Evolutionary conservation across 1,140 invertebrate species (phyloP).

Genomic region (Protaetia brevitarsis): DNA sequence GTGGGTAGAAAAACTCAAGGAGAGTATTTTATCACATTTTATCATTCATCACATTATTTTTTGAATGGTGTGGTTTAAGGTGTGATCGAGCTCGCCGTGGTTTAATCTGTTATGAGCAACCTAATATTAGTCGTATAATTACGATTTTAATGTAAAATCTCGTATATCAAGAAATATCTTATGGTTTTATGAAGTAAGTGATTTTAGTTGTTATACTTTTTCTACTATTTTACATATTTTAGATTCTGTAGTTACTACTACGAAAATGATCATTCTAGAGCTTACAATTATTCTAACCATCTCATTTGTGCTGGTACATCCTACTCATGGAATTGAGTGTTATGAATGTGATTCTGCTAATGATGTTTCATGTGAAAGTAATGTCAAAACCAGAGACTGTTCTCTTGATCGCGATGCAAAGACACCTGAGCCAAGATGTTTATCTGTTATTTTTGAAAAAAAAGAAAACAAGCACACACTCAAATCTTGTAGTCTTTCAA

Average conservation of each 20-base stretch:
- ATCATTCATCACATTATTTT: no score
- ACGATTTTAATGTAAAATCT: no score
- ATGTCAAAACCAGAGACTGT: neutral
- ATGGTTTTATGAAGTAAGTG: no score
- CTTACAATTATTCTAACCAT: neutral
- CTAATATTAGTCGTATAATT: no score
- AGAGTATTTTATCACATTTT: no score
- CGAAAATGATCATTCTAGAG: neutral
- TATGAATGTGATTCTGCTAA: neutral
- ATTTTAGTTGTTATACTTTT: no score
- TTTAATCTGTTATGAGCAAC: no score
- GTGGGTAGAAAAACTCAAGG: no score
- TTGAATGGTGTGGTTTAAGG: no score
- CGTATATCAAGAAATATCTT: no score
- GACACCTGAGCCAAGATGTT: neutral
- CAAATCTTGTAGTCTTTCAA: neutral
- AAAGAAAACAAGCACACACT: neutral
- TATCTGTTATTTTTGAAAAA: neutral
- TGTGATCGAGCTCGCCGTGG: no score
- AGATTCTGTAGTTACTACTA: neutral
- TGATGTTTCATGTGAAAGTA: neutral
- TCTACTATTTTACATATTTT: no score
- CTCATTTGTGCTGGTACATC: neutral
- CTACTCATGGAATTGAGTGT: neutral
- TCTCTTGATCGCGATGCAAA: neutral